phyloP scores from a whole-genome alignment of 2,113 vertebrate species.

The Zosterops hypoxanthus region DNA sequence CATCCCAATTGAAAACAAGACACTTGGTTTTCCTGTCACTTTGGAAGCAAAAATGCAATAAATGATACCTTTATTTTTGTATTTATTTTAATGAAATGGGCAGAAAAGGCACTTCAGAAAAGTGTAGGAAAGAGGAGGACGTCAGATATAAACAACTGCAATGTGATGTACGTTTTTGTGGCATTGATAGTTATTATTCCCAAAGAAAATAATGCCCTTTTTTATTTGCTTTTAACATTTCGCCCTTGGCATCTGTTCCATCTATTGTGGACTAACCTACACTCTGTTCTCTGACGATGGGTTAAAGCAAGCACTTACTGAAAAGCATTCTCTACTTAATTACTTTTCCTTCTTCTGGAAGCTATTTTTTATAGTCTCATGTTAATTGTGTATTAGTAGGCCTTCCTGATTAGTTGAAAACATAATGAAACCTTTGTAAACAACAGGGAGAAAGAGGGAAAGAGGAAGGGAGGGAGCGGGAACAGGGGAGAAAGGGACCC shows the following conservation, averaged over 20 bases:
- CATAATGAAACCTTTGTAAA: constrained; percentile 88
- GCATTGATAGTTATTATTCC: constrained; percentile 71
- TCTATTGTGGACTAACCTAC: constrained; percentile 77
- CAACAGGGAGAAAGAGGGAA: constrained; percentile 74
- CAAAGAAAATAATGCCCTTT: constrained; percentile 76
- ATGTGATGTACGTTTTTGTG: constrained; percentile 63
- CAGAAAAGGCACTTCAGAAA: constrained; percentile 50
- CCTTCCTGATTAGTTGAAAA: constrained; percentile 87
- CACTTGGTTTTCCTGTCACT: neutral
- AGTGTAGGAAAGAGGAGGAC: constrained; percentile 25
- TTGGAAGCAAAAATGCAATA: constrained; percentile 19
- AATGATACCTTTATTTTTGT: constrained; percentile 26
- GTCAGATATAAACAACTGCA: constrained; percentile 63
- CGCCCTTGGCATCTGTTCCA: constrained; percentile 83
- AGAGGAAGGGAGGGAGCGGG: neutral
- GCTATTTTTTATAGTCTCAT: constrained; percentile 85
- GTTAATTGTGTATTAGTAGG: constrained; percentile 86
- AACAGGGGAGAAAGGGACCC: neutral
- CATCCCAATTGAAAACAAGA: neutral
- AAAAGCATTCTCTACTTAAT: constrained; percentile 85
- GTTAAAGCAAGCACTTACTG: constrained; percentile 81
- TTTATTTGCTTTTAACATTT: constrained; percentile 81
- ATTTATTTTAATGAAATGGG: constrained; percentile 35
- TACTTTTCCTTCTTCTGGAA: constrained; percentile 86
- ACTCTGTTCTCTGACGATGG: constrained; percentile 77